Conservation (phyloP, 1,140 invertebrate species). For the Neoseiulus cucumeris region DNA sequence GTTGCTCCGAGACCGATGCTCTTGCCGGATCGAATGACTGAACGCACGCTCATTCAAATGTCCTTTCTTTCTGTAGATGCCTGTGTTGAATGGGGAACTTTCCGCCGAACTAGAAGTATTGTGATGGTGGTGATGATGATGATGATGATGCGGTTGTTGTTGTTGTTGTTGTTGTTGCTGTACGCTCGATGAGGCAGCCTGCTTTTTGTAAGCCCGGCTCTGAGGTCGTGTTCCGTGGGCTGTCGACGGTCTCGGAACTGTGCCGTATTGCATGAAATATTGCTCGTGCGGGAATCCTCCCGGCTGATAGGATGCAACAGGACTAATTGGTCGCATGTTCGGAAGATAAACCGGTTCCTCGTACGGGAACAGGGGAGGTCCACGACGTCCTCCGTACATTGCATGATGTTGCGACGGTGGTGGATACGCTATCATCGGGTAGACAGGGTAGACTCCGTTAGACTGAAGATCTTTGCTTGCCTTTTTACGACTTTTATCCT, state of each 20-base stretch:
- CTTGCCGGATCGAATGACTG: conserved; percentile 76
- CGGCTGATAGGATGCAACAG: conserved; percentile 39
- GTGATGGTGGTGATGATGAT: conserved; percentile 14
- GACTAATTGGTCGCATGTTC: conserved; percentile 33
- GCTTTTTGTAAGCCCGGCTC: neutral
- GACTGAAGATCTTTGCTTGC: neutral
- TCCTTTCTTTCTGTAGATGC: conserved; percentile 67
- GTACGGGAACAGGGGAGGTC: conserved; percentile 18
- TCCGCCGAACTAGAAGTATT: conserved; percentile 14
- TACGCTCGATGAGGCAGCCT: too few relatives aligned
- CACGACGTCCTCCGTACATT: conserved; percentile 14
- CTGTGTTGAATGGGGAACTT: conserved; percentile 59
- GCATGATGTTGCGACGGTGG: neutral
- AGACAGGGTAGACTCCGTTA: neutral
- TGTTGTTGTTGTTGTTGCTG: neutral
- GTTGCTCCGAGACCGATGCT: conserved; percentile 61
- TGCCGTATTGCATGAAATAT: conserved; percentile 19
- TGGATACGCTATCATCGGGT: conserved; percentile 7
- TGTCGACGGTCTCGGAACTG: conserved; percentile 12
- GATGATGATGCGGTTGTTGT: conserved; percentile 5
- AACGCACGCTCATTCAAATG: conserved; percentile 81
- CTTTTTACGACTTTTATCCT: neutral
- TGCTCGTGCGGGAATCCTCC: conserved; percentile 40
- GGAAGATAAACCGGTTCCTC: conserved; percentile 43
- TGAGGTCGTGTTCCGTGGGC: conserved; percentile 3